A percentile compares a stretch with the other conserved stretches of the same genome.
Conservation (phyloP, 2,888 invertebrate genomes). For the Melinaea marsaeus region DNA sequence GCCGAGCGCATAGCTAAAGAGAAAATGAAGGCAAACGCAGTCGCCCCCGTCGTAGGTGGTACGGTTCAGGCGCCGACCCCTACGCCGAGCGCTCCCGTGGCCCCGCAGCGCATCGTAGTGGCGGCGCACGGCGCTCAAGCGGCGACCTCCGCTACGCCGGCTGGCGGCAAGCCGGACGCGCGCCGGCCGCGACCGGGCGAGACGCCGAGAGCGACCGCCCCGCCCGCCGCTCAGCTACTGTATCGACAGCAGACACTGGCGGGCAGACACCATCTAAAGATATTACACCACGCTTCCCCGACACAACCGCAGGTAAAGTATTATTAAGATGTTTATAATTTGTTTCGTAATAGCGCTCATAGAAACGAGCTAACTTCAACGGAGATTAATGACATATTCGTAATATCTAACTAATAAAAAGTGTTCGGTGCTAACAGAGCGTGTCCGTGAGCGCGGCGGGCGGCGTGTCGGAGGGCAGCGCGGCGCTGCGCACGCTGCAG, state of each 20-base stretch:
- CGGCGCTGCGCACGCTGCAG: constrained; percentile 69
- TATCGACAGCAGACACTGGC: constrained; percentile 79
- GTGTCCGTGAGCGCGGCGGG: constrained; percentile 55
- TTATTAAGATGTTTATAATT: background rate
- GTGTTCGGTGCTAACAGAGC: constrained; percentile 3
- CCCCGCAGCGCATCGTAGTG: constrained; percentile 62
- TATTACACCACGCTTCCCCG: constrained; percentile 58
- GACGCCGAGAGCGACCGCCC: constrained; percentile 61
- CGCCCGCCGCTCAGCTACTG: constrained; percentile 62
- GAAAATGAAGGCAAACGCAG: constrained; percentile 78
- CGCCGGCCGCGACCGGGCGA: constrained; percentile 61
- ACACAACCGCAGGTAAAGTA: constrained; percentile 45
- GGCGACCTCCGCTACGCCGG: constrained; percentile 47
- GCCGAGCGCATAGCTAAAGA: constrained; percentile 92
- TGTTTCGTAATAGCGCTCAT: background rate
- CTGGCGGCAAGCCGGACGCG: constrained; percentile 56
- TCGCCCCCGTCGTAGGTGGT: constrained; percentile 61
- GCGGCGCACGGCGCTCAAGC: constrained; percentile 57
- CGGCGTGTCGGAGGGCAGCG: constrained; percentile 44
- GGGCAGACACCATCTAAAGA: constrained; percentile 70
- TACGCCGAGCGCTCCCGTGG: constrained; percentile 74
- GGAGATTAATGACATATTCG: background rate
- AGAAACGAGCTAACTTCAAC: background rate
- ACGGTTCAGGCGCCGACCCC: constrained; percentile 46
- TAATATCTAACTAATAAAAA: background rate